phyloP scores from a whole-genome alignment of 2,888 invertebrate species.

The Drosophila infuscata region DNA sequence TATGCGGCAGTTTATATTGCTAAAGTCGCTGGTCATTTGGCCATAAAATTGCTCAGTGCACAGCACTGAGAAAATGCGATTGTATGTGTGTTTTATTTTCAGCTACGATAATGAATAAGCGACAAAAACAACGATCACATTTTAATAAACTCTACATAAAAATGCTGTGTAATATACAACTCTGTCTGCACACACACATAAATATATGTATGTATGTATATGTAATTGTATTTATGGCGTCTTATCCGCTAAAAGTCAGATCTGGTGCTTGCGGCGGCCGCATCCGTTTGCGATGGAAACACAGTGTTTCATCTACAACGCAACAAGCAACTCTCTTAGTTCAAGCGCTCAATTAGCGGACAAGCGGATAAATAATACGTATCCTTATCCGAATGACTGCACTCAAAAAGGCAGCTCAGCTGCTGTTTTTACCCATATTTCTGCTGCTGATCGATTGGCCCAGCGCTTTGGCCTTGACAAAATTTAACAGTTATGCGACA shows the following conservation, averaged over 20 bases:
- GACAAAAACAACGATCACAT: conserved; percentile 49
- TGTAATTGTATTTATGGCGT: conserved; percentile 35
- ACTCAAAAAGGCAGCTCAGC: conserved; percentile 14
- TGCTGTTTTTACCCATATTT: conserved; percentile 13
- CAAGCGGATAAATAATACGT: conserved; percentile 6
- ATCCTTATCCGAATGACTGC: conserved; percentile 6
- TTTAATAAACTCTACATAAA: conserved; percentile 51
- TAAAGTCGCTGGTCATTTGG: not conserved
- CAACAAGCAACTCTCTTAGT: conserved; percentile 32
- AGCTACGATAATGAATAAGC: conserved; percentile 62
- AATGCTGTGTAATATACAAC: conserved; percentile 27
- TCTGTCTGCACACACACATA: not conserved
- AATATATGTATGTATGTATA: not conserved
- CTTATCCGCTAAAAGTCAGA: conserved; percentile 66
- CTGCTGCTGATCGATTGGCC: conserved; percentile 38
- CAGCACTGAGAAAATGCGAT: conserved; percentile 20
- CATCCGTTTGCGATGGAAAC: conserved; percentile 53
- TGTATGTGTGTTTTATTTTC: conserved; percentile 51
- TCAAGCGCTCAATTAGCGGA: conserved; percentile 30
- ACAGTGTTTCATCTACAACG: conserved; percentile 59
- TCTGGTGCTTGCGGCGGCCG: conserved; percentile 49
- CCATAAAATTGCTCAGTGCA: conserved; percentile 28
- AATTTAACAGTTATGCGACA: conserved; percentile 73
- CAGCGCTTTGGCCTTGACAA: conserved; percentile 63
- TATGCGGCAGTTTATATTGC: not conserved